Evolutionary conservation across 2,113 vertebrate species (phyloP).

Genomic region (Pelmatolapia mariae): DNA sequence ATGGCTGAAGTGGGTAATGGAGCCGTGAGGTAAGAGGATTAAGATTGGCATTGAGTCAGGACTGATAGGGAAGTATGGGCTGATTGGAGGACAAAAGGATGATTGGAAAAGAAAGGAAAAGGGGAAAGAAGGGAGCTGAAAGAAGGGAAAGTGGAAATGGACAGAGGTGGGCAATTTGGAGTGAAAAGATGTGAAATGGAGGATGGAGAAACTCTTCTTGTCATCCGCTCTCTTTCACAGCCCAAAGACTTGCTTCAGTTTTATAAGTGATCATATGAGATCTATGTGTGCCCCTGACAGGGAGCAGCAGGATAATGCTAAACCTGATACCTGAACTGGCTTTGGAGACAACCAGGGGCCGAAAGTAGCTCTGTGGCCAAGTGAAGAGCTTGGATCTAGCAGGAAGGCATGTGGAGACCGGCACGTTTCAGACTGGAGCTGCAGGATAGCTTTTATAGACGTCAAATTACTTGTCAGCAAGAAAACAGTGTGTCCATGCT

Average conservation of each 20-base stretch:
- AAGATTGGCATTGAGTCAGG: conserved; percentile 62
- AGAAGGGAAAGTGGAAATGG: conserved; percentile 41
- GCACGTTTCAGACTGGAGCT: conserved; percentile 9
- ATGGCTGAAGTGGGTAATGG: conserved; percentile 64
- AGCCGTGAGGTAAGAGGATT: conserved; percentile 69
- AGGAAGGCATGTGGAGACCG: not conserved
- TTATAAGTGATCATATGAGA: conserved; percentile 18
- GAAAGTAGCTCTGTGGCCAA: not conserved
- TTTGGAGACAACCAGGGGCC: not conserved
- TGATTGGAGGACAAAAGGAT: conserved; percentile 55
- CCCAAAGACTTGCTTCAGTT: not conserved
- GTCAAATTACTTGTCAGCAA: no score
- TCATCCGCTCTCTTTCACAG: not conserved
- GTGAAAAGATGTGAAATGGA: conserved; percentile 33
- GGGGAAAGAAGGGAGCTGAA: conserved; percentile 9
- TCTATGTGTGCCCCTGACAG: conserved; percentile 6
- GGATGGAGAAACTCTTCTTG: not conserved
- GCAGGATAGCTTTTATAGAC: not conserved
- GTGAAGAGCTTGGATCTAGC: not conserved
- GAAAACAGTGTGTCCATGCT: no score
- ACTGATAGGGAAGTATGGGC: conserved; percentile 53
- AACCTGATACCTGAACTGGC: conserved; percentile 18
- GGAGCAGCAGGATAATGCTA: not conserved
- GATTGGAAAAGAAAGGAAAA: conserved; percentile 13
- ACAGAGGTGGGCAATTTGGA: not conserved